phyloP scores from a whole-genome alignment of 2,888 invertebrate species.

The Poecilus cupreus region DNA sequence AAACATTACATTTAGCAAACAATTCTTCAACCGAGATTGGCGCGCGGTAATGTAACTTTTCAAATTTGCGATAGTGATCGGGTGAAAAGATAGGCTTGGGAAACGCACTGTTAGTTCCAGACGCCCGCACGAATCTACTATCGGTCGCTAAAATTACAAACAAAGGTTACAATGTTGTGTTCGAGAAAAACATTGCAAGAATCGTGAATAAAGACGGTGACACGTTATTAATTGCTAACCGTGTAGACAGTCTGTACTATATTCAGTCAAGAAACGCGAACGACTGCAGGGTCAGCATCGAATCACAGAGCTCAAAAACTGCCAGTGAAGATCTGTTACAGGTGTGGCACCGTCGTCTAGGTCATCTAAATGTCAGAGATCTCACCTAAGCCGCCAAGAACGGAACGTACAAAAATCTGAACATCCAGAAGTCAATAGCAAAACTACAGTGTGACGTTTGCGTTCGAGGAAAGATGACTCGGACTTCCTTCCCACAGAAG shows the following conservation, averaged over 20 bases:
- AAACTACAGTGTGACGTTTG: background rate
- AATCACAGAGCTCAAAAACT: background rate
- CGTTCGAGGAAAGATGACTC: background rate
- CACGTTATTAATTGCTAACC: background rate
- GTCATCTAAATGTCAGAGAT: background rate
- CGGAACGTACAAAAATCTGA: background rate
- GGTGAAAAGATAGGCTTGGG: background rate
- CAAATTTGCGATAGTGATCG: background rate
- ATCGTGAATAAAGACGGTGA: background rate
- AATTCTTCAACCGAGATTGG: constrained; percentile 81
- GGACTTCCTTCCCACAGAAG: background rate
- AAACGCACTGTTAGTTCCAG: background rate
- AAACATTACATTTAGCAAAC: constrained; percentile 61
- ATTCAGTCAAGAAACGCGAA: background rate
- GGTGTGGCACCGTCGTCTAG: constrained; percentile 3
- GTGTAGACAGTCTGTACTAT: background rate
- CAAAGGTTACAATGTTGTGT: background rate
- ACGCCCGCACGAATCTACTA: background rate
- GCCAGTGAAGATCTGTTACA: background rate
- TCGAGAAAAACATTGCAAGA: background rate
- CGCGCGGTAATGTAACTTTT: background rate
- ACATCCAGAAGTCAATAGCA: background rate
- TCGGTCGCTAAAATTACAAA: background rate
- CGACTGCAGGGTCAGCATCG: background rate
- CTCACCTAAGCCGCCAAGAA: background rate